A percentile compares a stretch with the other conserved stretches of the same genome.
Conservation (phyloP, 2,113 vertebrate genomes). For the Callaeas wilsoni region DNA sequence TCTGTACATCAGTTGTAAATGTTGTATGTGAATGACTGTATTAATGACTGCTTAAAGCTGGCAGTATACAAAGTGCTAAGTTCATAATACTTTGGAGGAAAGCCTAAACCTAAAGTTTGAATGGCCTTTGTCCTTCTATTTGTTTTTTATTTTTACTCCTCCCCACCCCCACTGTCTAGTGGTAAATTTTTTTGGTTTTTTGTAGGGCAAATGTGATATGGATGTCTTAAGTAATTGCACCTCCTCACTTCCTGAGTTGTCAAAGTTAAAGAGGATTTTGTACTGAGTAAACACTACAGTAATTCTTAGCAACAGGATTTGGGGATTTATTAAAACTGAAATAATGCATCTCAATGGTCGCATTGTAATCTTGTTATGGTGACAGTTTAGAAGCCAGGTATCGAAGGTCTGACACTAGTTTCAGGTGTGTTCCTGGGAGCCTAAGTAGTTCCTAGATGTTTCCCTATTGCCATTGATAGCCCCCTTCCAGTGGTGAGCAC, state of each 20-base stretch:
- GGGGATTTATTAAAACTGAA: background rate
- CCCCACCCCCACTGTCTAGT: background rate
- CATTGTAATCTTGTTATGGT: background rate
- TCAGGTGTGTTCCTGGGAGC: background rate
- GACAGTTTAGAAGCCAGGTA: background rate
- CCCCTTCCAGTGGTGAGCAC: background rate
- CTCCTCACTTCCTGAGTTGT: background rate
- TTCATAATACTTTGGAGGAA: background rate
- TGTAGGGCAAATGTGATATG: background rate
- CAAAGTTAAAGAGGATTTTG: constrained; percentile 1
- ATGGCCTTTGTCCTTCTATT: background rate
- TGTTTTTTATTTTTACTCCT: background rate
- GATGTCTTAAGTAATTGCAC: background rate
- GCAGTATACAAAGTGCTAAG: background rate
- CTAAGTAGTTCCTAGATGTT: background rate
- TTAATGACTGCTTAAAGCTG: background rate
- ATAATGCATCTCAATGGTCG: background rate
- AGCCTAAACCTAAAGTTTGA: background rate
- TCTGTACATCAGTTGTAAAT: background rate
- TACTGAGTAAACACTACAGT: background rate
- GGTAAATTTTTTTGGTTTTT: background rate
- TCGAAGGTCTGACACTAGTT: background rate
- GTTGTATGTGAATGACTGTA: background rate
- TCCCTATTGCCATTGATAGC: rapidly evolving
- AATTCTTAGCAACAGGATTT: background rate